phyloP scores from a whole-genome alignment of 1,140 invertebrate genomes.

The Daktulosphaira vitifoliae region DNA sequence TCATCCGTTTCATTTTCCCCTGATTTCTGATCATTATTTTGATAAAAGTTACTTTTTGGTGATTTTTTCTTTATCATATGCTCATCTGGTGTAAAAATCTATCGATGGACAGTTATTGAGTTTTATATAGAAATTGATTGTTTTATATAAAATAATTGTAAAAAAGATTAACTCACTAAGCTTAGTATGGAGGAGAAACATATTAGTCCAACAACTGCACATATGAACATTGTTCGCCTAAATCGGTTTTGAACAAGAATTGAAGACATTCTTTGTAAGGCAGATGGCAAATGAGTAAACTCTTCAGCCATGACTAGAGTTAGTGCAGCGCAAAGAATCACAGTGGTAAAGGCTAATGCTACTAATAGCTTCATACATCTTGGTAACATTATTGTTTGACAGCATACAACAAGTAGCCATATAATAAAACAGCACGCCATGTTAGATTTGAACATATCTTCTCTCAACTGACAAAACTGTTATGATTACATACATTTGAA shows the following conservation, averaged over 20 bases:
- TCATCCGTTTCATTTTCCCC: not conserved
- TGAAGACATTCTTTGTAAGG: conserved; percentile 60
- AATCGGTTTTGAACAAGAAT: conserved; percentile 60
- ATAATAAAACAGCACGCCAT: conserved; percentile 84
- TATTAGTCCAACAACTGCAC: conserved; percentile 69
- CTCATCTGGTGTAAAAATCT: conserved; percentile 20
- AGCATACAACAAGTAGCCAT: conserved; percentile 78
- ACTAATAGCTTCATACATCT: conserved; percentile 46
- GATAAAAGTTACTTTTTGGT: not conserved
- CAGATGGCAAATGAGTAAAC: conserved; percentile 56
- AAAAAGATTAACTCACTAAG: conserved; percentile 44
- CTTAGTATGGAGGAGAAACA: conserved; percentile 43
- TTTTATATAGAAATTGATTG: too few species aligned
- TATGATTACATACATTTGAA: conserved; percentile 35
- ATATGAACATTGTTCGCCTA: conserved; percentile 66
- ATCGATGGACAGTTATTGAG: not conserved
- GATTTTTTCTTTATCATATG: not conserved
- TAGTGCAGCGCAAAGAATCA: conserved; percentile 57
- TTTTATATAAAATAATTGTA: too few species aligned
- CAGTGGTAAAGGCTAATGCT: conserved; percentile 53
- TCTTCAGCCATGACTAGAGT: conserved; percentile 79
- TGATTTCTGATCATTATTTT: not conserved
- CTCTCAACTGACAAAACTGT: conserved; percentile 76
- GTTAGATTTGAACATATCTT: conserved; percentile 91
- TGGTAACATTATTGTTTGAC: conserved; percentile 68